Evolutionary conservation across 2,113 vertebrate species (phyloP), one percentile per base, ranked within the genome.

Genomic region (Scytalopus superciliaris): DNA sequence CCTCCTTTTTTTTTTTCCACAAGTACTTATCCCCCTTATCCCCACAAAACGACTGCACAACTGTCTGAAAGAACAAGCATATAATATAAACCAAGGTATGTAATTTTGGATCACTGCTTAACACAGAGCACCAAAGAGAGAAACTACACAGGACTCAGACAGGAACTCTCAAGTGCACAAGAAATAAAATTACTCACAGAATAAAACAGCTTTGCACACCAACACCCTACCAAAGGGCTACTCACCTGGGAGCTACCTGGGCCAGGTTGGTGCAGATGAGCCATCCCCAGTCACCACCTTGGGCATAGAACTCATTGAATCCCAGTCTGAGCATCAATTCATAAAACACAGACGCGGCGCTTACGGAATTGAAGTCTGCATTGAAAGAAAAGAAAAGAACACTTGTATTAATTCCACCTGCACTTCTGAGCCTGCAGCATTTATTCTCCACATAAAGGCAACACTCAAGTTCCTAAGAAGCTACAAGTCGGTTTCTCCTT

Each of bases 251-350:
- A 35, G 96, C 98, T 64, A 98, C 95, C 94, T 98, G 98, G 23
- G 98, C 98, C 35, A 98, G 97, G 86, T 97, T 98, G 89, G 98
- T 98, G 72, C 98, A 97, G 92, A 98, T 96, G 62, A 98, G 73
- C 52, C 95, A 91, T 10, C 98, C 98, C 89, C 97, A 98, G 87
- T 98, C 98, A 40, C 98, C 98, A 2, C 98, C 98, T 84, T 98
- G 98, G 9, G 90, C 4, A 1, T 98, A 98, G 95, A 98, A 98
- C 50, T 98, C 87, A 2, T 31, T 89, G 91, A 98, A 98, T 66
- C 98, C 98, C 83, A 98, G 94, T 10, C 97, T 95, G 53, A 89
- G 94, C 98, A 98, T 98, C 95, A 98, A 45, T 39, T 98, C 98
- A 23, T 97, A 98, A 59, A 98, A 98, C 52, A 98, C 42, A 59